Evolutionary conservation across 53 echinoderm and acorn worm genomes (phyloP).

Genomic region (Stichopus horrens): DNA sequence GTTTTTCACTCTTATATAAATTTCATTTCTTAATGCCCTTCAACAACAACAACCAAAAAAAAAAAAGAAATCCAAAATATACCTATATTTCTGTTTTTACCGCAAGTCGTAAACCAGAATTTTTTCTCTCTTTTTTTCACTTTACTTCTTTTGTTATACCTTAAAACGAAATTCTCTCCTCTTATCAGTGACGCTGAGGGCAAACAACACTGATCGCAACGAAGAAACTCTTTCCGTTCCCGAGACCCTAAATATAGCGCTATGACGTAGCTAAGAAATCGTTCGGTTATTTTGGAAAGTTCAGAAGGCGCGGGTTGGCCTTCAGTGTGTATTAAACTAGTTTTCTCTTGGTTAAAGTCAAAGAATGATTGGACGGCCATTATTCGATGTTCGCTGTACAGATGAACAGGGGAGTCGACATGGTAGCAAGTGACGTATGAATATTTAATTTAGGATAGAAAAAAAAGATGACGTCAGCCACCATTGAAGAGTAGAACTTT

Average conservation of each 20-base stretch:
- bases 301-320: background rate
- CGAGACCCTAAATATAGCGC: background rate
- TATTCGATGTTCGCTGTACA: background rate
- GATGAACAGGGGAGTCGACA: background rate
- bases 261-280: background rate
- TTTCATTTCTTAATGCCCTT: no score
- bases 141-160: background rate
- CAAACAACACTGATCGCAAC: background rate
- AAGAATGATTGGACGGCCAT: background rate
- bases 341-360: background rate
- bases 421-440: background rate
- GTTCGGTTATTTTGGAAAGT: background rate
- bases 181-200: background rate
- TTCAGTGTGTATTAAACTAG: background rate
- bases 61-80: no score
- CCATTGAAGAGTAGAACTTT: background rate
- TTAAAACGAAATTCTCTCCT: background rate
- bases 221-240: background rate
- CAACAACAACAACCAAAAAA: no score
- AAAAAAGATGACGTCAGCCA: background rate
- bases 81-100: background rate
- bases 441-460: background rate
- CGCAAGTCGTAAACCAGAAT: background rate
- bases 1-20: no score
- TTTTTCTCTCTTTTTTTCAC: no score